A percentile compares a stretch with the other conserved stretches of the same genome.
These are phyloP conservation scores for Alauda arvensis DNA, from an alignment of 2,797 vertebrate genomes.

Conservation along the genomic window DNA sequence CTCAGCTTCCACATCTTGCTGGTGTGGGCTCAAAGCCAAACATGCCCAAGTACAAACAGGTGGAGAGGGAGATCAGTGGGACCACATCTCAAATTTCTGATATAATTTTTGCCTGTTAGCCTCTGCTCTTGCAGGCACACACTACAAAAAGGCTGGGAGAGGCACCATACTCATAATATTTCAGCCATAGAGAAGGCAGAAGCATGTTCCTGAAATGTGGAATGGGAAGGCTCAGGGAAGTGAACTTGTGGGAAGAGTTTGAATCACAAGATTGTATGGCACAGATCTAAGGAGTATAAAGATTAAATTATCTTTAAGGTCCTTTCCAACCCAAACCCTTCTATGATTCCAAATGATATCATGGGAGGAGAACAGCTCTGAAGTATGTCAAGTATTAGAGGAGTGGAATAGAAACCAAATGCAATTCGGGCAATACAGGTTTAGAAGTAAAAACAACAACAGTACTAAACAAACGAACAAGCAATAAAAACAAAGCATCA, in stretches of 20 bases:
- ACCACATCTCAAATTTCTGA: neutral
- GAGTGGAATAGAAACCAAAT: neutral
- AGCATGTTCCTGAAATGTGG: neutral
- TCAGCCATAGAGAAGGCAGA: neutral
- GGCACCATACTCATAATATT: neutral
- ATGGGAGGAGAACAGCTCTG: neutral
- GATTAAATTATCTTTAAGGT: neutral
- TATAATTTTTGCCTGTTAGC: neutral
- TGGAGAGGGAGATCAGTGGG: neutral
- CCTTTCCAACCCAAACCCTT: neutral
- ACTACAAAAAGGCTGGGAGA: neutral
- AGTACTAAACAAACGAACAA: neutral
- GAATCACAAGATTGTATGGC: neutral
- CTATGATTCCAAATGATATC: no score
- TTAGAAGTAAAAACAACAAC: neutral
- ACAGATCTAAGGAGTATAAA: neutral
- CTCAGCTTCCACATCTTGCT: neutral
- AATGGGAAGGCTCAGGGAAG: neutral
- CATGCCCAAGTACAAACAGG: neutral
- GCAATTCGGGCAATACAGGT: neutral
- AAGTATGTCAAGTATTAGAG: accelerated
- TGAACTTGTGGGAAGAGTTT: neutral
- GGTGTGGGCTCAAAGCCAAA: neutral
- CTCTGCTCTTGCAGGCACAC: neutral
- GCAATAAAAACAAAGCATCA: neutral